These are phyloP conservation scores for Oreortyx pictus DNA, from an alignment of 2,797 vertebrate genomes.

Conservation along the genomic window DNA sequence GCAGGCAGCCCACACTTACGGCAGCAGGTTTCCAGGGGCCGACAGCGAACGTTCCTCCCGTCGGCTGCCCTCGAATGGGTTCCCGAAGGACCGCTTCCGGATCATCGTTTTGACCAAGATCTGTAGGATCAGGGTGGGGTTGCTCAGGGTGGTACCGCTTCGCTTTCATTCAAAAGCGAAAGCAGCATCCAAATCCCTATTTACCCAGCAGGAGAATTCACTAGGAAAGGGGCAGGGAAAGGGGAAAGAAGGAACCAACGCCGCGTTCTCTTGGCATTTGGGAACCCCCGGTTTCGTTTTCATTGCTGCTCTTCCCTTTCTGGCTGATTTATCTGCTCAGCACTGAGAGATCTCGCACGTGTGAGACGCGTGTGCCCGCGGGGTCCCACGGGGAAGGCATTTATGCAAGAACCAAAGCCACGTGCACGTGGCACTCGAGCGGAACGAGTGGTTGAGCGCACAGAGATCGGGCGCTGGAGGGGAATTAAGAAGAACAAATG, in stretches of 20 bases:
- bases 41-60: slow-evolving; percentile 88
- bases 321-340: neutral
- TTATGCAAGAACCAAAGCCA: neutral
- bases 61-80: slow-evolving; percentile 93
- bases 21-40: slow-evolving; percentile 83
- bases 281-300: neutral
- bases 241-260: neutral
- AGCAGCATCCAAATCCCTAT: neutral
- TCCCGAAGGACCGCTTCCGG: slow-evolving; percentile 96
- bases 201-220: neutral
- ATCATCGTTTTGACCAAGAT: slow-evolving; percentile 98
- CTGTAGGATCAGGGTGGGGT: slow-evolving; percentile 73
- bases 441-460: neutral
- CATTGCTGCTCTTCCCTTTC: neutral
- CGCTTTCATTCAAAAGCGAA: neutral
- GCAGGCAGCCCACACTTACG: slow-evolving; percentile 79
- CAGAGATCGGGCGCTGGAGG: neutral
- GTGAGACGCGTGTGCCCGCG: rapidly evolving
- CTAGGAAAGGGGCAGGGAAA: neutral
- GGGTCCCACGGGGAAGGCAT: neutral
- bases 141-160: neutral
- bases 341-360: rapidly evolving
- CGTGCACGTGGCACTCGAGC: rapidly evolving
- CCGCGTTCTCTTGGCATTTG: neutral
- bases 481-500: slow-evolving; percentile 29